A percentile compares a stretch with the other conserved stretches of the same genome.
These are phyloP conservation scores for Agrypnia vestita DNA, from an alignment of 1,140 invertebrate genomes.

Conservation along the genomic window DNA sequence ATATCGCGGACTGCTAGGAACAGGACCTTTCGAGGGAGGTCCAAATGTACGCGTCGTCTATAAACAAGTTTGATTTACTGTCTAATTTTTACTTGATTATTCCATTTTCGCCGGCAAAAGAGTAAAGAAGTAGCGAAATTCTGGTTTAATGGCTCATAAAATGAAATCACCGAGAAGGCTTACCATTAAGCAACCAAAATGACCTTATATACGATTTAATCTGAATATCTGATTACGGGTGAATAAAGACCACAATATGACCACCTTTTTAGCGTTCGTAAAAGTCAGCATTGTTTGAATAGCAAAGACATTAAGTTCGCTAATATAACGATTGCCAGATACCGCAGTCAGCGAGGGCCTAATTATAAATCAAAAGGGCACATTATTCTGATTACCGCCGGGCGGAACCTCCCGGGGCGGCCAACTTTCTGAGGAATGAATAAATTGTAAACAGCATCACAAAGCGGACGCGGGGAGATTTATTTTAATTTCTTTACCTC, in stretches of 20 bases:
- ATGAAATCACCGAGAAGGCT: slow-evolving; percentile 20
- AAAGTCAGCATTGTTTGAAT: slow-evolving; percentile 26
- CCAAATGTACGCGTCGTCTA: too few species aligned
- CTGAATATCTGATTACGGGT: slow-evolving; percentile 38
- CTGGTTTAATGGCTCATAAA: slow-evolving; percentile 35
- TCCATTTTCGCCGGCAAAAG: background rate
- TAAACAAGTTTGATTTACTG: too few species aligned
- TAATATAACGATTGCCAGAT: slow-evolving; percentile 35
- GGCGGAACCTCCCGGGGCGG: slow-evolving; percentile 38
- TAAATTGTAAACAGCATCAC: slow-evolving; percentile 52
- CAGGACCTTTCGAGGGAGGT: too few species aligned
- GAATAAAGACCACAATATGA: slow-evolving; percentile 33
- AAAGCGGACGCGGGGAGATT: slow-evolving; percentile 48
- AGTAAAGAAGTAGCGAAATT: slow-evolving; percentile 13
- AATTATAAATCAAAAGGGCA: slow-evolving; percentile 56
- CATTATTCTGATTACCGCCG: slow-evolving; percentile 39
- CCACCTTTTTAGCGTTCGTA: slow-evolving; percentile 36
- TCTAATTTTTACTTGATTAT: background rate
- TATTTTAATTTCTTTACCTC: slow-evolving; percentile 56
- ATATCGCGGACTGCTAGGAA: too few species aligned
- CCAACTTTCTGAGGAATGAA: slow-evolving; percentile 52
- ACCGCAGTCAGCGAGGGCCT: slow-evolving; percentile 30
- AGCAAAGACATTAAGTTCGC: slow-evolving; percentile 30
- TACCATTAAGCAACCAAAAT: slow-evolving; percentile 38
- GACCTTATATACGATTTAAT: slow-evolving; percentile 44